Evolutionary conservation across 2,113 vertebrate species (phyloP), one percentile per base, ranked within the genome.

Genomic region (Strigops habroptila): DNA sequence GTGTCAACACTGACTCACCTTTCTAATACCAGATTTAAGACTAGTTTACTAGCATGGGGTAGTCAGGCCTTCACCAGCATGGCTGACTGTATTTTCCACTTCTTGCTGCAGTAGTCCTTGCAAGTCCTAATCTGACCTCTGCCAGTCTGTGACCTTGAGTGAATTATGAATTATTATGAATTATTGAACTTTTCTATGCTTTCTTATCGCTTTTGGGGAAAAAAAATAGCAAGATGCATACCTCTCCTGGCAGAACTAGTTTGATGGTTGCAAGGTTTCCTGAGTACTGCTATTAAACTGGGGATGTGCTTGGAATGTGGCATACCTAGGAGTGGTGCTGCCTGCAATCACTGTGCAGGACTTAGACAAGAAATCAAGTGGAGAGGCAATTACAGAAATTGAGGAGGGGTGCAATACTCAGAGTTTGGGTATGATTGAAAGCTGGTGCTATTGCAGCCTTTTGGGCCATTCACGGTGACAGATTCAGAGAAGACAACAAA

Each of bases 111-210:
- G 39, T 31, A 85, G n/a, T n/a, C n/a, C n/a, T n/a, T n/a, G n/a
- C n/a, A n/a, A n/a, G n/a, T n/a, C 49, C 77, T 86, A 27, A 57
- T 78, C 60, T 46, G 9, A 2, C 14, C 31, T 84, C 55, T 93
- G 30, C 51, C 65, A 12, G 23, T 64, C 60, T 0, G 0, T 75
- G 65, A 59, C 49, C 52, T 46, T 1, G 0, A 43, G 68, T 46
- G 69, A 63, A 44, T 81, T 65, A 15, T 48, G 57, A n/a, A 59
- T 31, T 55, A 31, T 15, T 59, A n/a, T 59, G 55, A 59, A 44
- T 77, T 74, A 15, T 60, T 94, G 37, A 28, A 70, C 25, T 74
- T 62, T 4, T 3, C 48, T 37, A 0, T 43, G 23, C 39, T 70
- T 91, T 67, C 11, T 2, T 80, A 8, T 18, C 85, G 35, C 49